phyloP scores from a whole-genome alignment of 2,113 vertebrate genomes.

The Erythrolamprus reginae region DNA sequence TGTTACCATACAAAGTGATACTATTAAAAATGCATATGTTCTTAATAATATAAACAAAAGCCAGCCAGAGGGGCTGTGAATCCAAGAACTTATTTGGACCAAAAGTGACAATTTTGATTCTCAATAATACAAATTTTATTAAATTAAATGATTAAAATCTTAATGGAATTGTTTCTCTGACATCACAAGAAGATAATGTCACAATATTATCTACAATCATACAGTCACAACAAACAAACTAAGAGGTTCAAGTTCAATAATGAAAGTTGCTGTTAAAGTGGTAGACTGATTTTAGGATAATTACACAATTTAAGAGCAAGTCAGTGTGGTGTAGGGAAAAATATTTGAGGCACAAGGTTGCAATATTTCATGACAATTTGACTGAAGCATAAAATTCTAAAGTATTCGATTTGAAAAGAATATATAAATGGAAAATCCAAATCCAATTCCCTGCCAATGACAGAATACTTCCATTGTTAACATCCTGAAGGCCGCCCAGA shows the following conservation, averaged over 20 bases:
- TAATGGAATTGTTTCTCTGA: background rate
- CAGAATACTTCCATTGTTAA: background rate
- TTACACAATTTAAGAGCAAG: background rate
- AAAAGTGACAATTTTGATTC: background rate
- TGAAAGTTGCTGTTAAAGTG: background rate
- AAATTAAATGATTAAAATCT: background rate
- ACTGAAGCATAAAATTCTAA: background rate
- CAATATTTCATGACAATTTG: background rate
- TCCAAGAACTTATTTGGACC: background rate
- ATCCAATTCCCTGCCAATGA: background rate
- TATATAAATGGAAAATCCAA: background rate
- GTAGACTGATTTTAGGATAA: background rate
- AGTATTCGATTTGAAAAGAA: background rate
- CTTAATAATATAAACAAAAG: background rate
- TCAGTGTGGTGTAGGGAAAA: background rate
- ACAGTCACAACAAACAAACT: background rate
- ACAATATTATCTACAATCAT: background rate
- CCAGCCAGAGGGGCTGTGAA: background rate
- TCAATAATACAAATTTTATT: background rate
- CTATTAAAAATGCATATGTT: background rate
- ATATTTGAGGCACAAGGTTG: background rate
- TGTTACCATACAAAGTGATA: conserved; percentile 9
- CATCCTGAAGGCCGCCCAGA: background rate
- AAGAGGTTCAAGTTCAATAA: background rate
- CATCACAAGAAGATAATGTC: background rate